Conservation (phyloP, 2,113 vertebrate genomes). For the Forbesichthys papilliferus region DNA sequence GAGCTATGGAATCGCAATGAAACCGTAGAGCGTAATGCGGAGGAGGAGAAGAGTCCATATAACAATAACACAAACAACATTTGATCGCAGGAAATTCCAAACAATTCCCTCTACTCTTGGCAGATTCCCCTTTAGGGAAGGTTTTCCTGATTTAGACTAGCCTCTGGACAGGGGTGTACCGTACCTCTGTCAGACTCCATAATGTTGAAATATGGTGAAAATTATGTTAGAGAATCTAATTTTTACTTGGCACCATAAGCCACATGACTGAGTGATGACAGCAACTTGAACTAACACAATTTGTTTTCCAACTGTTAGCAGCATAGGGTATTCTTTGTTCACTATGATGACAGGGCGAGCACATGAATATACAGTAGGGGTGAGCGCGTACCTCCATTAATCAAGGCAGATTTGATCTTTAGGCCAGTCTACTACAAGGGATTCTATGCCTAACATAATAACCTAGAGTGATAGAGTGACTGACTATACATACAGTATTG, state of each 20-base stretch:
- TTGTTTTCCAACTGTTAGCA: too few species aligned
- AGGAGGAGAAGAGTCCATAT: slow-evolving; percentile 20
- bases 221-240: slow-evolving; percentile 3
- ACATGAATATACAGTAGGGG: too few species aligned
- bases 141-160: slow-evolving; percentile 17
- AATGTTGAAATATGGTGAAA: neutral
- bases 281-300: too few species aligned
- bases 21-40: slow-evolving; percentile 14
- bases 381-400: too few species aligned
- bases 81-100: slow-evolving; percentile 63
- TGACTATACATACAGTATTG: slow-evolving; percentile 18
- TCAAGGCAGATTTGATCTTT: too few species aligned
- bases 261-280: too few species aligned
- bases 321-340: too few species aligned
- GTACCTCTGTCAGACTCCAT: slow-evolving; percentile 8
- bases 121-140: slow-evolving; percentile 23
- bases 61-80: slow-evolving; percentile 42
- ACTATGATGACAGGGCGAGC: too few species aligned
- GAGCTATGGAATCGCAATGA: slow-evolving; percentile 1
- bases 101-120: slow-evolving; percentile 33
- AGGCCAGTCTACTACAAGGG: too few species aligned
- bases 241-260: neutral
- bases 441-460: neutral
- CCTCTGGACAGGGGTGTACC: neutral
- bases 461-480: slow-evolving; percentile 9